Evolutionary conservation across 2,113 vertebrate genomes (phyloP), one percentile per base, ranked within the genome.

Genomic region (Mobula hypostoma): DNA sequence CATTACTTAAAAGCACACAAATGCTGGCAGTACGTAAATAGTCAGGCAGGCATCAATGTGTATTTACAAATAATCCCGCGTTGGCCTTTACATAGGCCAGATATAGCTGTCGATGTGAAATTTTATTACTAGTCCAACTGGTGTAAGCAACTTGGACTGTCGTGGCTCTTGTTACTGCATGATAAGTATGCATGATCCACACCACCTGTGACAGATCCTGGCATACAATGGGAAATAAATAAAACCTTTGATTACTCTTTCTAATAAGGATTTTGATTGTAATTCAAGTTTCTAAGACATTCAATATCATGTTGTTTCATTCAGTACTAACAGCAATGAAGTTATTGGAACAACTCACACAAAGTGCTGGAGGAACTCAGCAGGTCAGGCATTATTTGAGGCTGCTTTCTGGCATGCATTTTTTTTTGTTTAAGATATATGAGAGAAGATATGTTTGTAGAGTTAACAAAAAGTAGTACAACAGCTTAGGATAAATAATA

Each of bases 291-390:
- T n/a, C 58, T n/a, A 88, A 58, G 82, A n/a, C n/a, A 63, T 88
- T 27, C 29, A 88, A 88, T 88, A 27, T 88, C 63, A 88, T 88
- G 58, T n/a, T 88, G 83, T 63, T 61, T 88, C 58, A 58, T 88
- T 12, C 83, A 63, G 58, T 63, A n/a, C 61, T 87, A 24, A 29
- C n/a, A 17, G 15, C 21, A 32, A 61, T 4, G 48, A 7, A 90
- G n/a, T 66, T 90, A 48, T 48, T 48, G 48, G 48, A 48, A 48
- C 48, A 48, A 48, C 48, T 48, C 48, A 48, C 48, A 48, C 1
- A 48, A 48, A 48, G 1, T 48, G 48, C 48, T 48, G 48, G 48
- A 48, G 48, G 48, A 48, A 48, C 48, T 48, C 48, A 48, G 3
- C 48, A 48, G 48, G 48, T 48, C 48, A 48, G 48, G 48, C 48